Base-by-base conservation (phyloP, 2,113 vertebrate species). In the Ancistrus triradiatus region DNA sequence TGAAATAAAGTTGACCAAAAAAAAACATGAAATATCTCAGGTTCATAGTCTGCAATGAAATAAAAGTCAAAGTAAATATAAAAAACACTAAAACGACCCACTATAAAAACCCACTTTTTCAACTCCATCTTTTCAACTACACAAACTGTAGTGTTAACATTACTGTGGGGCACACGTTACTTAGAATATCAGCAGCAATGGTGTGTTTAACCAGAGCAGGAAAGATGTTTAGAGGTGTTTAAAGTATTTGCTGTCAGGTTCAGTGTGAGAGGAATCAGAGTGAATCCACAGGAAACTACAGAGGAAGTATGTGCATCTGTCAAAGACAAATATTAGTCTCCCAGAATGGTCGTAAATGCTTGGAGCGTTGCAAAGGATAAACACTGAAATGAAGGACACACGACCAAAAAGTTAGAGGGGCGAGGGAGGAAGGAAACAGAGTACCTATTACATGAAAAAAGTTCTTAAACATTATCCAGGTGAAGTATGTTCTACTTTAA, bases 291-390 rank as follows among this genome's bases (percentile, higher is more conserved):
- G 46, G 17, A 35, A n/a, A 49, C 59, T 35, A 40, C 52, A 62
- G 35, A 37, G 35, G 8, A 51, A 27, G 14, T 24, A 35, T 59
- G 46, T 64, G 11, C 44, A 31, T 66, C 47, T 70, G 37, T 49
- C 51, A 56, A 84, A 86, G 71, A 83, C 84, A 88, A 87, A 87
- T 87, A 88, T 87, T 88, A 87, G 83, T 85, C 74, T 64, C 75
- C 64, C 66, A 80, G 70, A 83, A 84, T 74, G 73, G 72, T 69
- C 68, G 17, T 72, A 72, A 75, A 43, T 31, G 44, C 21, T 35
- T 18, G 25, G 35, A 70, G 68, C 63, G 65, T 35, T 25, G 4
- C 31, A 60, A 73, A 80, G 80, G 70, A 82, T 82, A 74, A 84
- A 83, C 79, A 81, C 66, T 27, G 46, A 73, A 46, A n/a, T 31